These are phyloP conservation scores for Brachionichthys hirsutus DNA, from an alignment of 2,113 vertebrate genomes.

Conservation along the genomic window DNA sequence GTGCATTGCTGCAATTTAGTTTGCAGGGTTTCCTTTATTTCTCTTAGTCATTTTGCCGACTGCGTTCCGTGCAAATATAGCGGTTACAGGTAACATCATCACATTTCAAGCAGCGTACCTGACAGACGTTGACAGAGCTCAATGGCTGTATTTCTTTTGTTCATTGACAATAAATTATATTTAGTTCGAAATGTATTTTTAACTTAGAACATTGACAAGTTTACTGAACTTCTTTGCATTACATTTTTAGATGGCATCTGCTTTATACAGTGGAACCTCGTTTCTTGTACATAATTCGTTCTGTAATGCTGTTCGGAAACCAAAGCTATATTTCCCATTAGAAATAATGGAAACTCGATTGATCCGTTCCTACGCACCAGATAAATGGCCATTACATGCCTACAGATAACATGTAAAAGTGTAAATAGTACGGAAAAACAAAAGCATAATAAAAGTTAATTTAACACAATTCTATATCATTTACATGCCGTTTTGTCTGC, in stretches of 20 bases:
- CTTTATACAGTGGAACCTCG: too few relatives aligned
- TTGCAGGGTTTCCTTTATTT: conserved; percentile 30
- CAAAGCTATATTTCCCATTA: too few relatives aligned
- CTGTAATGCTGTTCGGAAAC: too few relatives aligned
- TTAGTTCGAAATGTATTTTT: neutral
- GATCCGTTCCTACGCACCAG: too few relatives aligned
- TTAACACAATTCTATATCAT: too few relatives aligned
- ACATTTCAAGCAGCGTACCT: neutral
- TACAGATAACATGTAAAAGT: too few relatives aligned
- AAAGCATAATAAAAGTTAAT: too few relatives aligned
- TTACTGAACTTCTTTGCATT: conserved; percentile 30
- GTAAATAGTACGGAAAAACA: too few relatives aligned
- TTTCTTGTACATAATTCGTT: too few relatives aligned
- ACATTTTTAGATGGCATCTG: conserved; percentile 47
- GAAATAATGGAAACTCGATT: too few relatives aligned
- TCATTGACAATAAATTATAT: conserved; percentile 1
- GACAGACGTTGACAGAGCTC: neutral
- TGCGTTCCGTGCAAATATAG: conserved; percentile 54
- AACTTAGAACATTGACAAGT: conserved; percentile 10
- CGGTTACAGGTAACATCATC: conserved; percentile 4
- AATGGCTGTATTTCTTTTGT: conserved; percentile 1
- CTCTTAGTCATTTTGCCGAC: conserved; percentile 82
- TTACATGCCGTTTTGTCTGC: too few relatives aligned
- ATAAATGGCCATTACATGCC: too few relatives aligned
- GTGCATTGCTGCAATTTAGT: conserved; percentile 36